Evolutionary conservation across 37 sponge, comb jelly and placozoan species (phyloP).

Genomic region (Cladorhizidae sp.): DNA sequence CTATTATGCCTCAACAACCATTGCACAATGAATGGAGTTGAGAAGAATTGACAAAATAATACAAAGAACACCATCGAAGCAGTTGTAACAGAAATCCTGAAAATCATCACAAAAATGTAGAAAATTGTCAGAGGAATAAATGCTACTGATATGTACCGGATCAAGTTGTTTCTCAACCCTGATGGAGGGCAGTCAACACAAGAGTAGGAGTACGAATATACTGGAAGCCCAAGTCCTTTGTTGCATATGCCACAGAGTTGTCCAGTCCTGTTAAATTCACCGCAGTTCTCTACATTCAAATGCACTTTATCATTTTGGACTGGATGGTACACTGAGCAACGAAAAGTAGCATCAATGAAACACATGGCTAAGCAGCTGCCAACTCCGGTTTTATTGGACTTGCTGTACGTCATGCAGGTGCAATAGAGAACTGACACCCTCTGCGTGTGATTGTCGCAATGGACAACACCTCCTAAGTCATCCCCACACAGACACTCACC

Average conservation of each 20-base stretch:
- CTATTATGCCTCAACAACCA: background rate
- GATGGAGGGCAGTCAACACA: constrained; percentile 2
- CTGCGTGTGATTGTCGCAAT: background rate
- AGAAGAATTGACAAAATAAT: background rate
- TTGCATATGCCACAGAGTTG: constrained; percentile 11
- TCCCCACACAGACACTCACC: background rate
- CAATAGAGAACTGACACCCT: background rate
- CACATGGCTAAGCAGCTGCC: background rate
- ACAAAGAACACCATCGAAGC: constrained; percentile 5
- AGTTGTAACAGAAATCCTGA: background rate
- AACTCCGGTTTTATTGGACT: background rate
- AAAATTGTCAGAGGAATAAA: constrained; percentile 24
- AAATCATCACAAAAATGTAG: background rate
- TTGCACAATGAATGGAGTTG: background rate
- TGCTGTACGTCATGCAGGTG: background rate
- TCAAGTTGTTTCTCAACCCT: background rate
- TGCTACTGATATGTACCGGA: constrained; percentile 3
- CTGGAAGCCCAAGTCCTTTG: background rate
- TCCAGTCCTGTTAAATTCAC: background rate
- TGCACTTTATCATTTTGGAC: background rate
- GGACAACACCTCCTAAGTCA: background rate
- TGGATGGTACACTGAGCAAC: background rate
- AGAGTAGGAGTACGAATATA: constrained; percentile 5
- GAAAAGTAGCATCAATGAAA: background rate
- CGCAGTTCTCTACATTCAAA: background rate